Base-by-base conservation (phyloP, 2,113 vertebrate species). In the Anhinga anhinga region DNA sequence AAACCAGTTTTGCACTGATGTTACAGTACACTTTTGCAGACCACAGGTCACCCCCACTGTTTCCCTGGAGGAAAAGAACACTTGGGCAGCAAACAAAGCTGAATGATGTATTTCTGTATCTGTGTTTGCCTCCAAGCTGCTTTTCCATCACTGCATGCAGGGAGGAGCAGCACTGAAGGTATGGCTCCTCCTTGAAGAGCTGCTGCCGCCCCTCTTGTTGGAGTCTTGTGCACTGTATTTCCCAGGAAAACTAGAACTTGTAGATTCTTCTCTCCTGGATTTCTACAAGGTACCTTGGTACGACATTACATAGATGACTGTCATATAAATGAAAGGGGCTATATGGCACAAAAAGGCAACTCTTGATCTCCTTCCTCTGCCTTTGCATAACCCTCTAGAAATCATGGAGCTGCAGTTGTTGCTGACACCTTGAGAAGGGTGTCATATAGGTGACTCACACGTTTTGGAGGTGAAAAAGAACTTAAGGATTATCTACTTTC, bases 61-160 rank as follows among this genome's bases (percentile, higher is more conserved):
- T 82, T 56, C 15, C 7, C 19, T 61, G 62, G 20, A 76, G 34
- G 30, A 74, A 88, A 45, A 15, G 18, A 52, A 9, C 14, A 12
- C 1, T 10, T 52, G 13, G 8, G 12, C 32, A 53, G 26, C 15
- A 62, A 47, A 76, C 0, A 5, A 83, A 86, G 25, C 9, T 29
- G 34, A 44, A 80, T 4, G 0, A 32, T 40, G 0, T n/a, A 4
- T 67, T 74, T 19, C 7, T 40, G 5, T 25, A 29, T 27, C 11
- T 1, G 0, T 83, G 36, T 62, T 72, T 80, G 26, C 27, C 21
- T 70, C 25, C 30, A n/a, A 49, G 27, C 7, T 76, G 26, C 15
- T 62, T 82, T 52, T 93, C 18, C 30, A 32, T 15, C 3, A 3
- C 8, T 29, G 18, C 0, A 0, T 23, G 10, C 34, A 17, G 0